Percentiles rank a stretch among this genome's conserved stretches.
phyloP scores from a whole-genome alignment of 2,113 vertebrate species.

The Odocoileus virginianus region DNA sequence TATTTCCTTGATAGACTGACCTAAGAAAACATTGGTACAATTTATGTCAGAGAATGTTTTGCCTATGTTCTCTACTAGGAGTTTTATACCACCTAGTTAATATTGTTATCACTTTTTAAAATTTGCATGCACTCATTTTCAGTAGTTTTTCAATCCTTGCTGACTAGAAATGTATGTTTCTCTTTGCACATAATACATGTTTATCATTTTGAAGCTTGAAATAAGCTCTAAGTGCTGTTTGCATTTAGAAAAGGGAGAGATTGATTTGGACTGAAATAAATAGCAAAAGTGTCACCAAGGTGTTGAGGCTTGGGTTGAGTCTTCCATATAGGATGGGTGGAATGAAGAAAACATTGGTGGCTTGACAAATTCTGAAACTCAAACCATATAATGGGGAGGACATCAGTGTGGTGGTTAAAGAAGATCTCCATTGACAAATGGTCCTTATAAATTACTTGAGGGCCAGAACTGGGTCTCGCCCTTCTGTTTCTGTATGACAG shows the following conservation, averaged over 20 bases:
- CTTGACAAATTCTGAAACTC: background rate
- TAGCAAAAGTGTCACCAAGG: background rate
- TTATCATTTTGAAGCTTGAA: background rate
- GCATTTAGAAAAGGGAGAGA: background rate
- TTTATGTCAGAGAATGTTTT: background rate
- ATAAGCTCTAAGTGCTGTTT: background rate
- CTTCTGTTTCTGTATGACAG: background rate
- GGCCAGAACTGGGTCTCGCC: background rate
- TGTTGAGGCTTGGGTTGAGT: background rate
- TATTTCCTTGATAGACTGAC: background rate
- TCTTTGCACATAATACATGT: background rate
- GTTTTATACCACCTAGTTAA: background rate
- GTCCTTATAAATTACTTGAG: background rate
- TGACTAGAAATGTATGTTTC: background rate
- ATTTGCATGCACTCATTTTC: background rate
- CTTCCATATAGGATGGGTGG: background rate
- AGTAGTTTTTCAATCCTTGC: background rate
- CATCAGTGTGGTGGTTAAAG: background rate
- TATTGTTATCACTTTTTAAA: background rate
- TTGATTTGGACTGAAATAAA: background rate
- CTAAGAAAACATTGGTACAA: background rate
- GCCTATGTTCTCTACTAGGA: background rate
- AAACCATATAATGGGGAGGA: background rate
- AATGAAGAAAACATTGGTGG: background rate
- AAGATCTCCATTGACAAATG: background rate